Percentiles rank a stretch among this genome's conserved stretches.
Evolutionary conservation across 2,888 invertebrate genomes (phyloP).

Genomic region (Amphipyra tragopoginis): DNA sequence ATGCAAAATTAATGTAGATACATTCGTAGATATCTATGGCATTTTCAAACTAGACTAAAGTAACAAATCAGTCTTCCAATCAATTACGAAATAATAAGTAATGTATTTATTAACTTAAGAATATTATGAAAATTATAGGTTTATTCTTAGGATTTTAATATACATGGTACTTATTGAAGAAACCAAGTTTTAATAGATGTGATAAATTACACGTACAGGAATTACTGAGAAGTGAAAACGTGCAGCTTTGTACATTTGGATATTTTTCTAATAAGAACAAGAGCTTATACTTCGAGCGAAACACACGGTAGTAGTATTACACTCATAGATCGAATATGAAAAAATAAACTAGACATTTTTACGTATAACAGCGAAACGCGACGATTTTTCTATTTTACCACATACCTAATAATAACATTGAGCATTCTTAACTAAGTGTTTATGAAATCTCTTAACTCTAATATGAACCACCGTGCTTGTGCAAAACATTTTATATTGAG

Average conservation of each 20-base stretch:
- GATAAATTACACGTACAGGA: conserved; percentile 34
- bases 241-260: conserved; percentile 56
- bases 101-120: conserved; percentile 76
- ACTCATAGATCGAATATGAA: conserved; percentile 53
- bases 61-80: conserved; percentile 90
- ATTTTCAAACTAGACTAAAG: conserved; percentile 89
- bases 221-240: conserved; percentile 46
- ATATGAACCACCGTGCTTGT: conserved; percentile 84
- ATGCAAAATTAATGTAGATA: conserved; percentile 77
- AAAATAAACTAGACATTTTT: conserved; percentile 66
- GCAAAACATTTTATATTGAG: conserved; percentile 76
- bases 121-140: conserved; percentile 60
- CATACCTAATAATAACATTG: conserved; percentile 79
- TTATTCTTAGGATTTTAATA: conserved; percentile 54
- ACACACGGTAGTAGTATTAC: conserved; percentile 50
- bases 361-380: conserved; percentile 75
- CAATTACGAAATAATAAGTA: conserved; percentile 85
- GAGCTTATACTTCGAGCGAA: conserved; percentile 35
- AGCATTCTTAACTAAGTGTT: conserved; percentile 84
- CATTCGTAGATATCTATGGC: conserved; percentile 85
- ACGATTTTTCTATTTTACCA: conserved; percentile 66
- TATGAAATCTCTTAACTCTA: conserved; percentile 74
- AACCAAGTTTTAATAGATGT: conserved; percentile 43
- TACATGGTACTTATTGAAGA: conserved; percentile 37
- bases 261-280: conserved; percentile 49